Evolutionary conservation across 2,797 vertebrate species (phyloP).

Genomic region (Rallus crepitans): DNA sequence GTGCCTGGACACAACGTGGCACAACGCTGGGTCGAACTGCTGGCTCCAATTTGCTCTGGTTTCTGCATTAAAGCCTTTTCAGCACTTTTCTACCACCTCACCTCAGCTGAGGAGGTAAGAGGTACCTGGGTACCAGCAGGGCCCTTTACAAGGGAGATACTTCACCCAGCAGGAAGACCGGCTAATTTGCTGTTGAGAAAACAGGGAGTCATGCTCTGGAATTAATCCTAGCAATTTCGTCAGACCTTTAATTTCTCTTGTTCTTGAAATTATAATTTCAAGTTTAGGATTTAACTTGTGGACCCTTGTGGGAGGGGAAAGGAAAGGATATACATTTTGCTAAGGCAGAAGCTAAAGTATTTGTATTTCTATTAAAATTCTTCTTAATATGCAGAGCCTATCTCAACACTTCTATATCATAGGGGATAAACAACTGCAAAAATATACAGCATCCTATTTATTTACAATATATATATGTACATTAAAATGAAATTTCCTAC

Average conservation of each 20-base stretch:
- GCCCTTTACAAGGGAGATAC: not conserved
- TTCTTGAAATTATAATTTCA: conserved; percentile 33
- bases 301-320: not conserved
- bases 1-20: not conserved
- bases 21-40: not conserved
- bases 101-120: not conserved
- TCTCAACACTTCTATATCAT: conserved; percentile 73
- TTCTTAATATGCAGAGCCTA: conserved; percentile 71
- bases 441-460: conserved; percentile 87
- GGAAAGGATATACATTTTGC: conserved; percentile 56
- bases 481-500: conserved; percentile 76
- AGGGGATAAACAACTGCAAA: conserved; percentile 81
- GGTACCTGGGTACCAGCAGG: not conserved
- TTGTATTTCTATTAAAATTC: conserved; percentile 66
- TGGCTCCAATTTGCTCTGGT: not conserved
- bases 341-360: conserved; percentile 66
- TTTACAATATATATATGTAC: conserved; percentile 83
- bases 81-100: not conserved
- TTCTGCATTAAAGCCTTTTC: not conserved
- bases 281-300: conserved; percentile 39
- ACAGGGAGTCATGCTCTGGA: not conserved
- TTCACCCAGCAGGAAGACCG: conserved; percentile 21
- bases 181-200: not conserved
- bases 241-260: not conserved
- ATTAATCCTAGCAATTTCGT: conserved; percentile 1